A percentile compares a stretch with the other conserved stretches of the same genome.
These are phyloP conservation scores for Erebia epiphron DNA, from an alignment of 2,888 invertebrate genomes.

Conservation along the genomic window DNA sequence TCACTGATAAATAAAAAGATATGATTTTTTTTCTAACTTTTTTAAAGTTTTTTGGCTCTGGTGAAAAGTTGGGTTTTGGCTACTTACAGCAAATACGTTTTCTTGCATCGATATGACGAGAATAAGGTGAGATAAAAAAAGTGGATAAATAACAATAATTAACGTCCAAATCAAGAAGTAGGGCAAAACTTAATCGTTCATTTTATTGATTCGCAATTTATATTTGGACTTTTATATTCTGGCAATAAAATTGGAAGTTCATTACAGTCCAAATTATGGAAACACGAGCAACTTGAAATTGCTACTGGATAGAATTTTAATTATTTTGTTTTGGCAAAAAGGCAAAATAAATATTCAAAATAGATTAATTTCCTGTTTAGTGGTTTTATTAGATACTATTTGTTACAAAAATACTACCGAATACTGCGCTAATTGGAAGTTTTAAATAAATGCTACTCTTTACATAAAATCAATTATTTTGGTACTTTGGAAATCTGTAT, in stretches of 20 bases:
- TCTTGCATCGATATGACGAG: too few relatives aligned
- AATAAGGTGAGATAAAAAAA: not conserved
- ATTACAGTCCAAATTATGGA: not conserved
- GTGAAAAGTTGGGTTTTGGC: too few relatives aligned
- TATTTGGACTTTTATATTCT: not conserved
- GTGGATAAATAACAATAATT: conserved; percentile 5
- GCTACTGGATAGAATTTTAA: not conserved
- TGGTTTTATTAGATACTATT: not conserved
- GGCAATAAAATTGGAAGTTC: conserved; percentile 8
- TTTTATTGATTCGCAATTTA: conserved; percentile 1
- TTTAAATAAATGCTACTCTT: too few relatives aligned
- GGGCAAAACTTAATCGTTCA: conserved; percentile 1
- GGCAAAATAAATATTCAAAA: too few relatives aligned
- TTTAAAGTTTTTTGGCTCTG: too few relatives aligned
- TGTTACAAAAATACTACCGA: too few relatives aligned
- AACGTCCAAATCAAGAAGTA: not conserved
- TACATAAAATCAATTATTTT: too few relatives aligned
- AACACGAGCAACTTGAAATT: not conserved
- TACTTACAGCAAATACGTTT: too few relatives aligned
- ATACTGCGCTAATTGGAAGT: too few relatives aligned
- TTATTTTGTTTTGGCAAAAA: not conserved
- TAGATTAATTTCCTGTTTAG: not conserved
- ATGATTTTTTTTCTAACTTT: too few relatives aligned
- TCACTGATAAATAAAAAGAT: too few relatives aligned
- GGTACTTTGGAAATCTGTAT: too few relatives aligned